Percentiles rank a stretch among this genome's conserved stretches.
These are phyloP conservation scores for Silurus meridionalis DNA, from an alignment of 2,113 vertebrate genomes.

Conservation along the genomic window DNA sequence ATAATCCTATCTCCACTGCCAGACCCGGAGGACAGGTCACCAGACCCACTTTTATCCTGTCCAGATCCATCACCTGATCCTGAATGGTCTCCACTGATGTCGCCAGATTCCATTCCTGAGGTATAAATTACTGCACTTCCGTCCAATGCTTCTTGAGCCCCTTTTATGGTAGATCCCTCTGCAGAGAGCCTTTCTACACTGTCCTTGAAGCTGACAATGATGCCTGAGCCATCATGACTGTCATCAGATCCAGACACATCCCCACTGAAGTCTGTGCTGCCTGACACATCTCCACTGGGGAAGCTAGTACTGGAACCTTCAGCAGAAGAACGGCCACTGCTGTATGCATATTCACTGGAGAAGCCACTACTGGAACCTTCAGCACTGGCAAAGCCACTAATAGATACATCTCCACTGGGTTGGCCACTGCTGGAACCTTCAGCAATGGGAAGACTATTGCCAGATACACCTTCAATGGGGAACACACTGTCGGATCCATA, in stretches of 20 bases:
- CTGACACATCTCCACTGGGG: slow-evolving; percentile 63
- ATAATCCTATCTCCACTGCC: slow-evolving; percentile 67
- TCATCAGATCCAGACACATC: slow-evolving; percentile 53
- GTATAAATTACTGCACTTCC: slow-evolving; percentile 50
- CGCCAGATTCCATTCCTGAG: slow-evolving; percentile 54
- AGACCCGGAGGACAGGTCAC: slow-evolving; percentile 55
- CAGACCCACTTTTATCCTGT: slow-evolving; percentile 35
- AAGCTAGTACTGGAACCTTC: slow-evolving; percentile 59
- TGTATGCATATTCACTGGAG: slow-evolving; percentile 61
- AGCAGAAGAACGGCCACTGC: slow-evolving; percentile 42
- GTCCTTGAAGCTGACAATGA: slow-evolving; percentile 51
- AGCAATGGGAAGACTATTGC: slow-evolving; percentile 32
- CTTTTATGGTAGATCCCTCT: slow-evolving; percentile 58
- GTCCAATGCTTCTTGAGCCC: slow-evolving; percentile 56
- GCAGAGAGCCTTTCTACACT: slow-evolving; percentile 53
- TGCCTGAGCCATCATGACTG: slow-evolving; percentile 61
- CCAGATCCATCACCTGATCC: slow-evolving; percentile 42
- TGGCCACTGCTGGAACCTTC: slow-evolving; percentile 6
- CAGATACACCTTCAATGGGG: slow-evolving; percentile 34
- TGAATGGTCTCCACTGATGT: slow-evolving; percentile 56
- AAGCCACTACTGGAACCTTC: slow-evolving; percentile 62
- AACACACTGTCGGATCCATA: slow-evolving; percentile 34
- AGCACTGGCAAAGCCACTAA: slow-evolving; percentile 23
- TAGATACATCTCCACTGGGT: slow-evolving; percentile 29
- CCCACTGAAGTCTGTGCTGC: slow-evolving; percentile 49